phyloP scores from a whole-genome alignment of 2,888 invertebrate species.

The Drosophila mulleri region DNA sequence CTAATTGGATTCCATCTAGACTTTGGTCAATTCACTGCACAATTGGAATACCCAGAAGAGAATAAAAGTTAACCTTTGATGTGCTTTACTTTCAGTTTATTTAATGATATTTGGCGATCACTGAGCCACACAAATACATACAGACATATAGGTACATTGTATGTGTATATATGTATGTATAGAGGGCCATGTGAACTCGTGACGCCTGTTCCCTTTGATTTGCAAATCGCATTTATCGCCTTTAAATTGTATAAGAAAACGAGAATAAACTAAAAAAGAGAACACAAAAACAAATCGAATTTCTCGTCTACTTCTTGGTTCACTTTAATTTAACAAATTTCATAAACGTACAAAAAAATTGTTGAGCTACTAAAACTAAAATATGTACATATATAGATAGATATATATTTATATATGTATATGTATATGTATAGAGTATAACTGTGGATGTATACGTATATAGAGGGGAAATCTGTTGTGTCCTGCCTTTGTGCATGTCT shows the following conservation, averaged over 20 bases:
- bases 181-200: background rate
- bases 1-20: background rate
- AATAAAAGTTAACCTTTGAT: conserved; percentile 4
- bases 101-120: background rate
- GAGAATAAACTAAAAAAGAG: background rate
- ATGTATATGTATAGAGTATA: background rate
- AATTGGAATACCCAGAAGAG: background rate
- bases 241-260: background rate
- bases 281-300: background rate
- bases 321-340: conserved; percentile 49
- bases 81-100: background rate
- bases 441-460: background rate
- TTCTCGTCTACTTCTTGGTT: conserved; percentile 15
- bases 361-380: conserved; percentile 39
- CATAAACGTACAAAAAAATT: conserved; percentile 31
- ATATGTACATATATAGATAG: conserved; percentile 24
- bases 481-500: conserved; percentile 1
- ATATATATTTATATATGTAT: conserved; percentile 6
- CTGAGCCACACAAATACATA: background rate
- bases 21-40: background rate
- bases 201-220: conserved; percentile 2
- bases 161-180: background rate
- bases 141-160: too few relatives aligned
- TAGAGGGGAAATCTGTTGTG: background rate
- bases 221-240: background rate